Percentiles rank a stretch among this genome's conserved stretches.
Evolutionary conservation across 2,888 invertebrate species (phyloP).

Genomic region (Bruchidius siliquastri): DNA sequence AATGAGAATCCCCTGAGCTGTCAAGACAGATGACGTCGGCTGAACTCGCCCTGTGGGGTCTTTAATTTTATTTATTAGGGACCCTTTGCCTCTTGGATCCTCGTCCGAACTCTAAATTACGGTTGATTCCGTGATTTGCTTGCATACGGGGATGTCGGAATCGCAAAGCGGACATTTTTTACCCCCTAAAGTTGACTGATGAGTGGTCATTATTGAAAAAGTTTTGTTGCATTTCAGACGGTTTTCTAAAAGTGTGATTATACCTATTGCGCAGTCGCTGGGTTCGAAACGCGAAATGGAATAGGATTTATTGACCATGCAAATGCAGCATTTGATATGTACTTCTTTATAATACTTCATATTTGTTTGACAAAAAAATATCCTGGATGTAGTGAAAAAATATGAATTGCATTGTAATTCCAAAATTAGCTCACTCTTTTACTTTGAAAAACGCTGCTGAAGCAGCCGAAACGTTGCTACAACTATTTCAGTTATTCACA

Average conservation of each 20-base stretch:
- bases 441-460: no score
- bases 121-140: background rate
- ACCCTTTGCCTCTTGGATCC: background rate
- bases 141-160: background rate
- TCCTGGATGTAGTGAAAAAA: no score
- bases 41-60: background rate
- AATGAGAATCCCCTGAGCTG: background rate
- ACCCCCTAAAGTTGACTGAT: background rate
- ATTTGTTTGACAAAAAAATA: no score
- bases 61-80: background rate
- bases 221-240: background rate
- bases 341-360: no score
- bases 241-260: background rate
- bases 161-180: background rate
- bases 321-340: no score
- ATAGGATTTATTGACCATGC: no score
- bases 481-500: no score
- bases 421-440: no score
- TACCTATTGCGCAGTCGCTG: no score
- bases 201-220: background rate
- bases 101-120: background rate
- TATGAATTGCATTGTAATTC: no score
- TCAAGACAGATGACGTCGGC: background rate
- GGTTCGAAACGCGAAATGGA: no score
- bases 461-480: no score